Evolutionary conservation across 2,888 invertebrate genomes (phyloP), one percentile per base, ranked within the genome.

Genomic region (Eupithecia dodoneata): DNA sequence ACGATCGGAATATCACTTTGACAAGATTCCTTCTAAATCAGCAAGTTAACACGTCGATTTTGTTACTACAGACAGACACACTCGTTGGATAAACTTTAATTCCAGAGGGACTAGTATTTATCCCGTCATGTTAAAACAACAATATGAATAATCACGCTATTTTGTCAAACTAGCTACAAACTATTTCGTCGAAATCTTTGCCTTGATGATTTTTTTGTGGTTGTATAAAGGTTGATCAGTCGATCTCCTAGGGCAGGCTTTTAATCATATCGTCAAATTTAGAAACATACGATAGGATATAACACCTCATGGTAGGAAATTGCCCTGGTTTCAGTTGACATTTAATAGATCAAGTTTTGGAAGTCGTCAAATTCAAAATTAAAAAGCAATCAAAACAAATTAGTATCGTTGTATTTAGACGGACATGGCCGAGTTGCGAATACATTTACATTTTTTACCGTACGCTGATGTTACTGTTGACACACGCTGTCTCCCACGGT

Each of bases 381-480:
- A 69, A 69, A n/a, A 49, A 67, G 52, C 42, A 10, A 73, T 52
- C 42, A 44, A 59, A 42, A n/a, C 72, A 59, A 42, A 69, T 81
- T 77, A 79, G 80, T 75, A 76, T 81, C 79, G 81, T 79, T 79
- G 78, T 75, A 81, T 81, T 81, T 79, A 55, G 74, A 66, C 72
- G 72, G 78, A 78, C 73, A 73, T 72, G 76, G 76, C 76, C 73
- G 63, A 78, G 71, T 72, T 59, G 41, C 74, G 79, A 78, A 80
- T 79, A 73, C 55, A 83, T 83, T 83, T 80, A 45, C 81, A 81
- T 81, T 78, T 78, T 80, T 80, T 82, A 80, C 77, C 77, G 74
- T 77, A 79, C 79, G 79, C 81, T 76, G 77, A 81, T 45, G 45
- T 69, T 69, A 79, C 76, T 79, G 80, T 80, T 81, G 81, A 80